phyloP scores from a whole-genome alignment of 1,140 invertebrate species.

The Mya arenaria region DNA sequence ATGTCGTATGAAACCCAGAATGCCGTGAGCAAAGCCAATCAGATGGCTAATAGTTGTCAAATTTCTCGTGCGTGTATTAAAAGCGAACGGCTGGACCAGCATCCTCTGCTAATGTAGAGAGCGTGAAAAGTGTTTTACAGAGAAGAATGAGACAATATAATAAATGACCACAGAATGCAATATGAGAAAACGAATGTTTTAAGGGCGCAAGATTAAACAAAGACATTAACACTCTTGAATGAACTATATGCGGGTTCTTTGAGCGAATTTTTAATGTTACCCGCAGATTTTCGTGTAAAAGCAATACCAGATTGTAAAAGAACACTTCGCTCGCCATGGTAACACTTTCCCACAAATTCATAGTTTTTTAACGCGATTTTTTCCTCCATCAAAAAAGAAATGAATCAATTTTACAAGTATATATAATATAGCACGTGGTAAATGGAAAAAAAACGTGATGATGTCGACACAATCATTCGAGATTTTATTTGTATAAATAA shows the following conservation, averaged over 20 bases:
- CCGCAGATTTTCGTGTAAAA: constrained; percentile 30
- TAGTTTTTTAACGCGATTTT: no score
- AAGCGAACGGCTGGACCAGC: constrained; percentile 13
- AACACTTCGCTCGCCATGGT: no score
- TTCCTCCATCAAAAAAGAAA: no score
- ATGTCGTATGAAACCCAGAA: constrained; percentile 26
- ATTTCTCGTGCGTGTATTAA: neutral
- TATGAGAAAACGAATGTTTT: neutral
- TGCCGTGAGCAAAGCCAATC: neutral
- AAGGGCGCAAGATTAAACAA: constrained; percentile 21
- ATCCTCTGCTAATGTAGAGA: neutral
- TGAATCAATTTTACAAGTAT: no score
- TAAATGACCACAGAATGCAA: neutral
- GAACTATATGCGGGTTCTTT: constrained; percentile 3
- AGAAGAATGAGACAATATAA: neutral
- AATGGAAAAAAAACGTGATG: no score
- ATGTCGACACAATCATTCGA: no score
- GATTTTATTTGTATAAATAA: no score
- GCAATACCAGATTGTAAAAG: no score
- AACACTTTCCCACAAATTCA: no score
- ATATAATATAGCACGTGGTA: no score
- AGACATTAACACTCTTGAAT: constrained; percentile 10
- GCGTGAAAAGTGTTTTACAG: neutral
- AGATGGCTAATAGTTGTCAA: constrained; percentile 36
- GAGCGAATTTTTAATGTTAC: neutral